Evolutionary conservation across 2,113 vertebrate species (phyloP), one percentile per base, ranked within the genome.

Genomic region (Varanus salvator): DNA sequence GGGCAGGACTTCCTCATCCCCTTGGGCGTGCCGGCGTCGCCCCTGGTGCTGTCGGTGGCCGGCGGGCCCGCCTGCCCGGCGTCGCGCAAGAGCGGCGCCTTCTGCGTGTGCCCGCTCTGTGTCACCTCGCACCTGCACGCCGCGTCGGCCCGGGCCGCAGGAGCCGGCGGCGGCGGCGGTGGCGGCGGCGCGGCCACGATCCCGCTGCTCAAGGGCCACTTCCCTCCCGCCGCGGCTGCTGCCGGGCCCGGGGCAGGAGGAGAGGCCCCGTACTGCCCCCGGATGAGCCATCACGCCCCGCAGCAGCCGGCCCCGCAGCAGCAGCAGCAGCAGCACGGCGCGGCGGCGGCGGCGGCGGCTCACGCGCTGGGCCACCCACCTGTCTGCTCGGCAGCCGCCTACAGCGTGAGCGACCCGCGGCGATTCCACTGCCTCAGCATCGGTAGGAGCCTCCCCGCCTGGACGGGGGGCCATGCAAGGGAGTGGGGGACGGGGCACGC

Each of bases 61-160:
- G 96, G 76, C 1, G 97, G 98, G 83, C 98, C 98, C 4, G 96
- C 97, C 91, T 99, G 99, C 84, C 97, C 98, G 71, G 71, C 83
- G 6, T 98, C 98, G 90, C 98, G 98, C 96, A 99, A 99, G 94
- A 98, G 92, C 74, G 99, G 99, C 52, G 96, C 98, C 12, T 99
- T 99, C 96, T 99, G 99, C 91, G 98, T 99, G 14, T 99, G 99
- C 90, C 98, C 99, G 50, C 97, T 99, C 90, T 99, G 99, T 95
- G 98, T 99, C 96, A 98, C 98, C 91, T 98, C 99, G 91, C 99
- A 99, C 97, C 98, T 99, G 95, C 99, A 99, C 96, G 88, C 68
- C 25, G 71, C 54, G 1, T 78, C 91, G 2, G 93, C 96, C 68
- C 96, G 29, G 1, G 82, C 60, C 17, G 57, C 96, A 11, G 96